Evolutionary conservation across 2,797 vertebrate species (phyloP).

Genomic region (Helostoma temminkii): DNA sequence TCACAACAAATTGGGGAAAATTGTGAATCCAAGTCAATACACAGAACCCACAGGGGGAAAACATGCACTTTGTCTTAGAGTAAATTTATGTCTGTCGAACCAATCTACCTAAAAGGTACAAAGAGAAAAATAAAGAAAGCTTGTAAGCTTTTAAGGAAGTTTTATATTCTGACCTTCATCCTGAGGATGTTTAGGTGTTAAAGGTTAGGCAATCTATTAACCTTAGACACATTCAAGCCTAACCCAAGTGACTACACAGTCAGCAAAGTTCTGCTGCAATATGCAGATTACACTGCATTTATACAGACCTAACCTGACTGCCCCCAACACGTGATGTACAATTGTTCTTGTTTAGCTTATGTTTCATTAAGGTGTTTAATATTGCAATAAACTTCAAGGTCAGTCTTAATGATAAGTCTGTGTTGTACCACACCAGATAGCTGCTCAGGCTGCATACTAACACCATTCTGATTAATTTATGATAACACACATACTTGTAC

Average conservation of each 20-base stretch:
- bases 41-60: slow-evolving; percentile 39
- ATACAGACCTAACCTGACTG: slow-evolving; percentile 24
- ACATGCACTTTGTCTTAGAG: slow-evolving; percentile 6
- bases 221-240: slow-evolving; percentile 12
- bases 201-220: slow-evolving; percentile 18
- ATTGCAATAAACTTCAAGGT: slow-evolving; percentile 25
- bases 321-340: not conserved
- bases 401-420: slow-evolving; percentile 12
- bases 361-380: slow-evolving; percentile 27
- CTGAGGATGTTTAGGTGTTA: slow-evolving; percentile 18
- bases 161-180: slow-evolving; percentile 6
- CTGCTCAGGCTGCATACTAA: slow-evolving; percentile 14
- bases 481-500: slow-evolving; percentile 6
- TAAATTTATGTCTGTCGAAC: slow-evolving; percentile 24
- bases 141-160: not conserved
- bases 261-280: slow-evolving; percentile 46
- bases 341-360: slow-evolving; percentile 7
- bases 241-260: slow-evolving; percentile 14
- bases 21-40: slow-evolving; percentile 41
- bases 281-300: slow-evolving; percentile 30
- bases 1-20: slow-evolving; percentile 49
- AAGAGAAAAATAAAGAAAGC: too few relatives aligned
- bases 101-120: slow-evolving; percentile 15
- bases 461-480: slow-evolving; percentile 21
- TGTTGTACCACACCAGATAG: slow-evolving; percentile 20